These are phyloP conservation scores for Pammene aurita DNA, from an alignment of 2,888 invertebrate species.

Conservation along the genomic window DNA sequence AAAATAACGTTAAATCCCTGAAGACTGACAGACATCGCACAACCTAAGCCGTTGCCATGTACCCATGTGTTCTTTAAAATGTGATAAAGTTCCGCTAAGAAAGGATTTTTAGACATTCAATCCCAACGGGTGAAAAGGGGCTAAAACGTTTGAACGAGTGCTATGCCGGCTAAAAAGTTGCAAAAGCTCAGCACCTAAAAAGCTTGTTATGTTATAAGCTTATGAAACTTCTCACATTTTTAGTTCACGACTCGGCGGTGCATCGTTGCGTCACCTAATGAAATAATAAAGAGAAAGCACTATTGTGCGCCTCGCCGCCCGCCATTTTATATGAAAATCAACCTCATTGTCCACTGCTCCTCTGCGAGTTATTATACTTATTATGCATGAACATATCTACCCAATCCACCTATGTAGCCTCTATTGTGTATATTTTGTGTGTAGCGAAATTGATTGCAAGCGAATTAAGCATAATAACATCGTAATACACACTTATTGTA, in stretches of 20 bases:
- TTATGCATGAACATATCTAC: conserved; percentile 20
- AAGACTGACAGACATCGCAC: no score
- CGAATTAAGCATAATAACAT: neutral
- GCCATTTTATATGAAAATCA: conserved; percentile 25
- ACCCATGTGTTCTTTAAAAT: no score
- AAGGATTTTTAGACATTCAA: no score
- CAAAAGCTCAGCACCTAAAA: conserved; percentile 1
- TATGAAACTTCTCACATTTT: conserved; percentile 40
- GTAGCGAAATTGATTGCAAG: conserved; percentile 16
- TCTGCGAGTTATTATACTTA: conserved; percentile 14
- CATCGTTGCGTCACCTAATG: conserved; percentile 51
- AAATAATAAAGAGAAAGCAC: conserved; percentile 59
- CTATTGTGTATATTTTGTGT: conserved; percentile 9
- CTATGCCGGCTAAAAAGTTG: neutral
- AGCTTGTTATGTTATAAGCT: conserved; percentile 16
- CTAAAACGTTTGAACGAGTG: no score
- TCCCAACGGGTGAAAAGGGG: no score
- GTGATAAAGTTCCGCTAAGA: no score
- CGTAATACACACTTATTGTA: neutral
- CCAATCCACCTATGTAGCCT: neutral
- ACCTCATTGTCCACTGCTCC: conserved; percentile 16
- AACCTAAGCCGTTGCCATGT: no score
- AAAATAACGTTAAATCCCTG: no score
- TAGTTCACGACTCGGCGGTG: conserved; percentile 39
- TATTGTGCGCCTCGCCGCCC: conserved; percentile 44